These are phyloP conservation scores for Megathymus violae DNA, from an alignment of 1,140 invertebrate species.

Conservation along the genomic window DNA sequence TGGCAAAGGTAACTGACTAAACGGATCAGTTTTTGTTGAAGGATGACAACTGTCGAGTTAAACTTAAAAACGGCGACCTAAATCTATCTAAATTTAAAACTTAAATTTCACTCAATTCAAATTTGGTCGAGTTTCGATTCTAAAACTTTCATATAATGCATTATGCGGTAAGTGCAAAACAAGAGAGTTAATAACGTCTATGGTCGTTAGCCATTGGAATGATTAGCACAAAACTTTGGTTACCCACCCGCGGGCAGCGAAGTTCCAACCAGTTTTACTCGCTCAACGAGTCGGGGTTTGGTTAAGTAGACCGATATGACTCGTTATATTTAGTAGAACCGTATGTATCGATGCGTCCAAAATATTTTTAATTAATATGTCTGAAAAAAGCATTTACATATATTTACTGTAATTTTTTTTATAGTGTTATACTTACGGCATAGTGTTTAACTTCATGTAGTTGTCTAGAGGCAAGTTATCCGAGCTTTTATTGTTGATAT, in stretches of 20 bases:
- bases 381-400: conserved; percentile 18
- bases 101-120: background rate
- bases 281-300: conserved; percentile 49
- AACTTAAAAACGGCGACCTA: background rate
- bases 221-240: conserved; percentile 54
- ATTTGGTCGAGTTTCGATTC: background rate
- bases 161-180: conserved; percentile 11
- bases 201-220: conserved; percentile 50
- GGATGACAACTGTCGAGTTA: background rate
- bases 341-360: conserved; percentile 34
- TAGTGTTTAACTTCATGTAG: conserved; percentile 79
- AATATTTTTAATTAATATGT: conserved; percentile 25
- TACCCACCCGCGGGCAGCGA: conserved; percentile 47
- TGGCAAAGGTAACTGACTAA: background rate
- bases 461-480: conserved; percentile 67
- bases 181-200: conserved; percentile 34
- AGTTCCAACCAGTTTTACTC: conserved; percentile 62
- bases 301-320: conserved; percentile 57
- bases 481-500: conserved; percentile 59
- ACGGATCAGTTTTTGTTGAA: background rate
- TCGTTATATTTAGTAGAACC: conserved; percentile 49
- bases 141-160: conserved; percentile 11
- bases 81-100: background rate
- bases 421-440: conserved; percentile 71
- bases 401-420: conserved; percentile 6